Percentiles rank a stretch among this genome's conserved stretches.
Conservation (phyloP, 2,888 invertebrate species). For the Campoplex nolae region DNA sequence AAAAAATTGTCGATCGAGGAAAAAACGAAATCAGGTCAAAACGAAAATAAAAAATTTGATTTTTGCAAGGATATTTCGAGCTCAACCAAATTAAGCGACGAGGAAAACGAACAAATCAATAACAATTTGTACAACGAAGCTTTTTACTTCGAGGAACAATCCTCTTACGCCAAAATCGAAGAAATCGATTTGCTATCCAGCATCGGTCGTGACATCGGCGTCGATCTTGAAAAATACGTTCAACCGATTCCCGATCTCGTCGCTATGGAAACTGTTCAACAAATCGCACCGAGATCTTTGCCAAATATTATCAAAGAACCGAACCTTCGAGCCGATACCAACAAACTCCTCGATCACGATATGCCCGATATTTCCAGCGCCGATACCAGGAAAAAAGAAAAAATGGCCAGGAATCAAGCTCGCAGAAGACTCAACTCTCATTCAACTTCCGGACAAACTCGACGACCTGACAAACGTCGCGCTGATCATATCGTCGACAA, state of each 20-base stretch:
- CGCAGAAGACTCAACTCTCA: constrained; percentile 84
- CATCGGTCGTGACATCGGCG: constrained; percentile 81
- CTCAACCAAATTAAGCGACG: not conserved
- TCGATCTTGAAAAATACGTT: constrained; percentile 82
- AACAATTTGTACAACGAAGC: constrained; percentile 23
- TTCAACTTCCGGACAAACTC: constrained; percentile 70
- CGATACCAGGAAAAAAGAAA: constrained; percentile 86
- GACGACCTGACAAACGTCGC: constrained; percentile 77
- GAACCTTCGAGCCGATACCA: constrained; percentile 76
- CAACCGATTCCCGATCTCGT: constrained; percentile 83
- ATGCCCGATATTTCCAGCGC: constrained; percentile 81
- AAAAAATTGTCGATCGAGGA: constrained; percentile 73
- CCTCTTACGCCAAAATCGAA: constrained; percentile 79
- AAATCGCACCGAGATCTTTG: constrained; percentile 63
- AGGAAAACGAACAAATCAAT: not conserved
- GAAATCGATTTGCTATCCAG: constrained; percentile 83
- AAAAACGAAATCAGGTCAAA: constrained; percentile 6
- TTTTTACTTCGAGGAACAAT: constrained; percentile 73
- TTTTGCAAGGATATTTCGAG: not conserved
- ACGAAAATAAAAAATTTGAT: not conserved
- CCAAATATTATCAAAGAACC: constrained; percentile 70
- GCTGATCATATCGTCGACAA: constrained; percentile 74
- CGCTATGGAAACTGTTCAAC: constrained; percentile 78
- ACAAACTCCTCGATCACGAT: constrained; percentile 79
- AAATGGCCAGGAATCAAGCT: constrained; percentile 85